Base-by-base conservation (phyloP, 2,797 vertebrate species). In the Muscicapa comitata region DNA sequence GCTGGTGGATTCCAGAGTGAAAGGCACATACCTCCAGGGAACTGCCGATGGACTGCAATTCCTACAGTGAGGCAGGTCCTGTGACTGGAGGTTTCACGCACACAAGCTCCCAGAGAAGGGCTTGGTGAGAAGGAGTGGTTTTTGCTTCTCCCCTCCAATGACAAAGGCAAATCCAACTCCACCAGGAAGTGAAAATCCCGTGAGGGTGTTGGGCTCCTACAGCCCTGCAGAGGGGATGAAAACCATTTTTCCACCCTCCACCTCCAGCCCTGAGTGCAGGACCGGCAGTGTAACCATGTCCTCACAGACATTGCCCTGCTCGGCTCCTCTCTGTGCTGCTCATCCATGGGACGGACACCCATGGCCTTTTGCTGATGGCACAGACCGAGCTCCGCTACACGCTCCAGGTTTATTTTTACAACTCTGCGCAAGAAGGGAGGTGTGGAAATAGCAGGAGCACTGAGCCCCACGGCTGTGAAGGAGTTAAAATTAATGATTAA, bases 401-500 rank as follows among this genome's bases (percentile, higher is more conserved):
- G 16, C 24, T 59, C 68, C 4, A 14, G 8, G 1, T 23, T 91
- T 21, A 12, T 33, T 70, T 65, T 28, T 3, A 23, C 31, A 37
- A 6, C 21, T 6, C 50, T 59, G 87, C 33, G 10, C 25, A 59
- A 33, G 45, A 43, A 47, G 33, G 53, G 70, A 33, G 16, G 37
- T 79, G 57, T 91, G 89, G 11, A 14, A 91, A 72, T 7, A 17
- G 16, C 84, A 62, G n/a, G 47, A 68, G 23, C 53, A 3, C 57
- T 28, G 75, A 51, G 61, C 31, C 17, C 70, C 42, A 25, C 1
- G 82, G 92, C 17, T 48, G 37, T 33, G 90, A 97, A 96, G 84
- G 93, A 80, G 97, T 97, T 96, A 97, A 97, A 66, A 80, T 89
- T 91, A 95, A 96, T 95, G 89, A 96, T 97, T 96, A 97, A 96